Evolutionary conservation across 2,888 invertebrate genomes (phyloP).

Genomic region (Ptychoptera contaminata): DNA sequence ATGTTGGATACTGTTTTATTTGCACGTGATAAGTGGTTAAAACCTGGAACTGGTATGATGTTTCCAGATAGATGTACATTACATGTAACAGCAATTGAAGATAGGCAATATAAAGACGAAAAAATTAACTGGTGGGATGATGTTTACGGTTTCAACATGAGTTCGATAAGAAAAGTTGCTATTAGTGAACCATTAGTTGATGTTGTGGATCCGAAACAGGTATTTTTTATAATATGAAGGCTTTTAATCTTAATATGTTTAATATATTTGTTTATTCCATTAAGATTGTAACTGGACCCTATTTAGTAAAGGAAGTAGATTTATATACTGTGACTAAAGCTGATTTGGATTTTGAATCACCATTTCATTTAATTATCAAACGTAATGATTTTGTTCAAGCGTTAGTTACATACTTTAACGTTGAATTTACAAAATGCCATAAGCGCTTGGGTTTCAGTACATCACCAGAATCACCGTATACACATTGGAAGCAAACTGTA

Average conservation of each 20-base stretch:
- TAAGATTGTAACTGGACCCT: slow-evolving; percentile 87
- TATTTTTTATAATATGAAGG: neutral
- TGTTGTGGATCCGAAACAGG: slow-evolving; percentile 94
- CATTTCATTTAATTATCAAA: slow-evolving; percentile 65
- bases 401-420: slow-evolving; percentile 96
- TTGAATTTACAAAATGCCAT: slow-evolving; percentile 99
- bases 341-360: slow-evolving; percentile 82
- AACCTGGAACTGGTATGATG: slow-evolving; percentile 67
- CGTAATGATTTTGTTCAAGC: slow-evolving; percentile 97
- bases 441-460: slow-evolving; percentile 97
- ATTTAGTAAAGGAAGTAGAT: slow-evolving; percentile 93
- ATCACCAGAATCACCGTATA: slow-evolving; percentile 93
- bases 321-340: slow-evolving; percentile 93
- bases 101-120: slow-evolving; percentile 98
- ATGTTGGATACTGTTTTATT: slow-evolving; percentile 99
- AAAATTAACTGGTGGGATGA: slow-evolving; percentile 99
- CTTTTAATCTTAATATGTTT: neutral
- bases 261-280: slow-evolving; percentile 22
- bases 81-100: slow-evolving; percentile 86
- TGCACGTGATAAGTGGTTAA: slow-evolving; percentile 95
- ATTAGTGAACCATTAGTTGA: slow-evolving; percentile 97
- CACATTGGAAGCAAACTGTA: slow-evolving; percentile 95
- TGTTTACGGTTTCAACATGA: slow-evolving; percentile 99
- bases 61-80: slow-evolving; percentile 90
- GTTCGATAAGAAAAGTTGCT: slow-evolving; percentile 92